These are phyloP conservation scores for Daktulosphaira vitifoliae DNA, from an alignment of 1,140 invertebrate genomes.

Conservation along the genomic window DNA sequence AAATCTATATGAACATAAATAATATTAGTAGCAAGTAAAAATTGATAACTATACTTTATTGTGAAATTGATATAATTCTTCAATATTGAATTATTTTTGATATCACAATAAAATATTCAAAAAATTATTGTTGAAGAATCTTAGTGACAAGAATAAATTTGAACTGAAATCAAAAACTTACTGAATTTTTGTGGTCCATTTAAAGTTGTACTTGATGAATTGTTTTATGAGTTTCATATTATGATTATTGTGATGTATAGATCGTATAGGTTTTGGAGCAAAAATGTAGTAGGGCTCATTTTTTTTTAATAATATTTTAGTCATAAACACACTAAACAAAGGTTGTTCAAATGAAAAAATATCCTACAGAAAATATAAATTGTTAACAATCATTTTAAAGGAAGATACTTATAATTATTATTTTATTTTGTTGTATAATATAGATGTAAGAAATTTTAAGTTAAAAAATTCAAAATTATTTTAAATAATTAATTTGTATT, in stretches of 20 bases:
- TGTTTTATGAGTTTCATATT: slow-evolving; percentile 1
- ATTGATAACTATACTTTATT: no score
- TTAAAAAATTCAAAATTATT: no score
- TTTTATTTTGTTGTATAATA: no score
- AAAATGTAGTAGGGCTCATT: slow-evolving; percentile 9
- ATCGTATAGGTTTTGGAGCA: slow-evolving; percentile 1
- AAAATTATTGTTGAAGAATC: no score
- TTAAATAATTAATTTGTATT: no score
- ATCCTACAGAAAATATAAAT: slow-evolving; percentile 8
- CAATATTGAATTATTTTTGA: no score
- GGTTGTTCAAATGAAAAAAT: slow-evolving; percentile 27
- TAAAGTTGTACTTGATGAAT: slow-evolving; percentile 3
- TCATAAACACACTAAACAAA: slow-evolving; percentile 15
- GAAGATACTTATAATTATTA: no score
- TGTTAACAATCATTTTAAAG: no score
- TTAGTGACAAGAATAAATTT: no score
- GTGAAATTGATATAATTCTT: no score
- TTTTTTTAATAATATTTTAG: slow-evolving; percentile 10
- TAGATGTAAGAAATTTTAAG: no score
- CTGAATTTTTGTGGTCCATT: slow-evolving; percentile 12
- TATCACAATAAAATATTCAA: no score
- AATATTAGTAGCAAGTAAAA: not conserved
- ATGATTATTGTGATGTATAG: slow-evolving; percentile 1
- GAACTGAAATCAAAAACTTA: not conserved
- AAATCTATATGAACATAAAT: slow-evolving; percentile 6